phyloP scores from a whole-genome alignment of 1,140 invertebrate species.

The Drosophila lacteicornis region DNA sequence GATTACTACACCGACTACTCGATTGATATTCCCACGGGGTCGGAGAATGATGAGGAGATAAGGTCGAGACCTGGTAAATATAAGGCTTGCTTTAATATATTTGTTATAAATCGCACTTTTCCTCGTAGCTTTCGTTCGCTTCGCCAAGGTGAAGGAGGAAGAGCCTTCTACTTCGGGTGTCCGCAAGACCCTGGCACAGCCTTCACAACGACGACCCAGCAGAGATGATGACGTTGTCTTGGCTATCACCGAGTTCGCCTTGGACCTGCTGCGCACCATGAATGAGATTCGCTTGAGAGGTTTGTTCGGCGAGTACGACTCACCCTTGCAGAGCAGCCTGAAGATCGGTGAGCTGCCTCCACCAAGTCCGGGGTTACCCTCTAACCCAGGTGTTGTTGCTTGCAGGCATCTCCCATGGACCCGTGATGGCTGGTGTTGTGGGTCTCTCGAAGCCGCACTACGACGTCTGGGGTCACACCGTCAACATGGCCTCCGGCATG shows the following conservation, averaged over 20 bases:
- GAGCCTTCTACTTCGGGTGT: neutral
- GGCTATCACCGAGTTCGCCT: conserved; percentile 41
- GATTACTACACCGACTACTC: conserved; percentile 29
- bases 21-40: neutral
- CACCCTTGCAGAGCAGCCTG: conserved; percentile 20
- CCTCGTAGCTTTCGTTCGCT: conserved; percentile 2
- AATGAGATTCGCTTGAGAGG: conserved; percentile 24
- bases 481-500: conserved; percentile 96
- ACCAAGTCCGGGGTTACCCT: too few relatives aligned
- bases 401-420: conserved; percentile 90
- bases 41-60: neutral
- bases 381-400: neutral
- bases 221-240: conserved; percentile 21
- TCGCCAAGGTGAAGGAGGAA: conserved; percentile 6
- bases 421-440: conserved; percentile 94
- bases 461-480: conserved; percentile 96
- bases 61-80: conserved; percentile 3
- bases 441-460: conserved; percentile 92
- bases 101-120: neutral
- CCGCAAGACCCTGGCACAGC: neutral
- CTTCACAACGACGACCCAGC: neutral
- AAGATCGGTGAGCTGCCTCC: conserved; percentile 31
- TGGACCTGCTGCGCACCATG: conserved; percentile 43
- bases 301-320: conserved; percentile 6
- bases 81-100: neutral